Conservation (phyloP, 2,113 vertebrate species). For the Bubo scandiacus region DNA sequence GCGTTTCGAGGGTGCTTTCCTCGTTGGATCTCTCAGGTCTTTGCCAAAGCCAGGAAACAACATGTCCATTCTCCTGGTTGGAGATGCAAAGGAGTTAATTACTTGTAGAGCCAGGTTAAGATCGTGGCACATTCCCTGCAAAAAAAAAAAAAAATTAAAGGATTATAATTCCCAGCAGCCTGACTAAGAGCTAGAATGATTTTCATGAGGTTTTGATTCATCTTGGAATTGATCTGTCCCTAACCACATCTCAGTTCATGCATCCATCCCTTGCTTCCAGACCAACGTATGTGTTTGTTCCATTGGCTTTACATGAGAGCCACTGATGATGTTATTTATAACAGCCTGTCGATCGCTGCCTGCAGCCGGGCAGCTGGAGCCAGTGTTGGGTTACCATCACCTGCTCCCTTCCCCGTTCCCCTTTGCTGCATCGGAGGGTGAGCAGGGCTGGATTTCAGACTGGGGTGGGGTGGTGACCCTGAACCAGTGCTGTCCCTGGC, state of each 20-base stretch:
- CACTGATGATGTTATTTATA: background rate
- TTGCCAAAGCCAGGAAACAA: background rate
- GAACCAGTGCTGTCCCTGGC: rapidly evolving
- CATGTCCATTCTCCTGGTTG: rapidly evolving
- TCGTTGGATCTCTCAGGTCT: background rate
- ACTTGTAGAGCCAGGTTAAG: background rate
- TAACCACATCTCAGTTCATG: rapidly evolving
- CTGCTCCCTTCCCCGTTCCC: background rate
- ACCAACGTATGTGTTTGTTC: background rate
- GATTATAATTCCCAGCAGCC: background rate
- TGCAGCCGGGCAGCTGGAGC: background rate
- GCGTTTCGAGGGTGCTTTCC: rapidly evolving
- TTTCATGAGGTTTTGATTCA: background rate
- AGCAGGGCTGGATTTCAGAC: background rate
- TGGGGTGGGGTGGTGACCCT: background rate
- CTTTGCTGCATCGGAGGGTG: background rate
- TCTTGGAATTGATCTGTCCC: background rate
- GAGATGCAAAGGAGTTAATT: background rate
- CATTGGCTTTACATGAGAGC: background rate
- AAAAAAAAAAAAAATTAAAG: no score
- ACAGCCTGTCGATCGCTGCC: background rate
- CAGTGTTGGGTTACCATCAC: constrained; percentile 33
- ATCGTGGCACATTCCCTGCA: rapidly evolving
- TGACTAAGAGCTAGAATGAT: background rate
- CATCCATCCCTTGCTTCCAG: background rate